Conservation (phyloP, 2,888 invertebrate species). For the Caenorhabditis drosophilae region DNA sequence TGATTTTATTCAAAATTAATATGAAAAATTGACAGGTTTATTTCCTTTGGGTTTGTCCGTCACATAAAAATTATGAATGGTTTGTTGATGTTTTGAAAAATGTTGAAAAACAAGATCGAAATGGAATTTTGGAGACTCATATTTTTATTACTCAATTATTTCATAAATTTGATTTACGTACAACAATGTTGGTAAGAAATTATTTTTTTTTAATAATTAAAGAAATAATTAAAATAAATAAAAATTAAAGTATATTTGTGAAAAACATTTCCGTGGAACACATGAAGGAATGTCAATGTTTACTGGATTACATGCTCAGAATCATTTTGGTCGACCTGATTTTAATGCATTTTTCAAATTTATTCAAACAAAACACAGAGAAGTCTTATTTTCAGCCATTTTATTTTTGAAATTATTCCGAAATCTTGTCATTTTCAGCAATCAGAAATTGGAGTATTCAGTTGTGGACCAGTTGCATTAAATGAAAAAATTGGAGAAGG, state of each 20-base stretch:
- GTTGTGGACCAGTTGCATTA: conserved; percentile 93
- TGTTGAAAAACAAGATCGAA: conserved; percentile 86
- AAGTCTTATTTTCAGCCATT: conserved; percentile 75
- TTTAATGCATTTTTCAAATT: conserved; percentile 95
- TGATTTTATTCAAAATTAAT: background rate
- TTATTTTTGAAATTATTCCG: background rate
- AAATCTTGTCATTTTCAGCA: conserved; percentile 43
- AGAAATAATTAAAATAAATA: background rate
- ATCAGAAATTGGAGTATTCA: conserved; percentile 90
- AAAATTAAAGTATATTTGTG: conserved; percentile 88
- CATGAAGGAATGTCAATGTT: conserved; percentile 78
- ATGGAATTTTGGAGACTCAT: conserved; percentile 88
- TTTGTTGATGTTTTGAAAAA: conserved; percentile 86
- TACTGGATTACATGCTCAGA: conserved; percentile 77
- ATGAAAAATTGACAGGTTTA: no score
- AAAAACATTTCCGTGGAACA: conserved; percentile 94
- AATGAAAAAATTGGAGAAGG: conserved; percentile 96
- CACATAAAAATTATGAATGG: conserved; percentile 97
- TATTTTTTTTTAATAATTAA: no score
- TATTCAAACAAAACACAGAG: conserved; percentile 93
- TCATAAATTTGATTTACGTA: conserved; percentile 94
- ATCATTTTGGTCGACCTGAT: conserved; percentile 94
- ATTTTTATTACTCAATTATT: conserved; percentile 98
- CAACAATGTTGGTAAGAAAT: conserved; percentile 87
- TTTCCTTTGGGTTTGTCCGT: conserved; percentile 96